Conservation (phyloP, 2,888 invertebrate genomes). For the Calameuta filiformis region DNA sequence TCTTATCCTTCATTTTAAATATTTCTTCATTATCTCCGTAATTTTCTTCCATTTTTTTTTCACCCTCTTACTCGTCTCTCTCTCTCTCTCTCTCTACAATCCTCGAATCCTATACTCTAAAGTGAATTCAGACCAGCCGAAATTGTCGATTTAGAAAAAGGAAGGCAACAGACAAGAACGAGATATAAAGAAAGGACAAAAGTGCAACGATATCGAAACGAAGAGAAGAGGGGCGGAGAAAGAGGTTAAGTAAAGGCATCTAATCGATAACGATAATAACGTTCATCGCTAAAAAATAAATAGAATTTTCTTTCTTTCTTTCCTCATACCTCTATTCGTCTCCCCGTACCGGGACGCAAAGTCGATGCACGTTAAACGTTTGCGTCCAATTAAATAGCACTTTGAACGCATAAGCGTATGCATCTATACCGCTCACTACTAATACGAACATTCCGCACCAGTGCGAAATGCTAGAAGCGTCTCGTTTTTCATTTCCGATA, state of each 20-base stretch:
- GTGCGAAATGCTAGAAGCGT: slow-evolving; percentile 38
- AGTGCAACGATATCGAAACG: slow-evolving; percentile 22
- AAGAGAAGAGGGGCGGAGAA: slow-evolving; percentile 21
- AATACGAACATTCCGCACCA: slow-evolving; percentile 44
- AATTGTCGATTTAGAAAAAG: slow-evolving; percentile 53
- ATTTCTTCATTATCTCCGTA: background rate
- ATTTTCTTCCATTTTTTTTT: slow-evolving; percentile 2
- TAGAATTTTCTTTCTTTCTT: slow-evolving; percentile 45
- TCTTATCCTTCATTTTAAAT: background rate
- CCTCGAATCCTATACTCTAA: slow-evolving; percentile 53
- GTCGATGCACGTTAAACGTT: slow-evolving; percentile 30
- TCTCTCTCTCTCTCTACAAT: slow-evolving; percentile 7
- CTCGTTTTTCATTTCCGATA: slow-evolving; percentile 17
- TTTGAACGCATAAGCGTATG: slow-evolving; percentile 20
- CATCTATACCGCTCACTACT: slow-evolving; percentile 5
- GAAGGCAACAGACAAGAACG: slow-evolving; percentile 30
- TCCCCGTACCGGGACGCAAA: background rate
- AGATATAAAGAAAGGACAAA: slow-evolving; percentile 36
- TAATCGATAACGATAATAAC: slow-evolving; percentile 48
- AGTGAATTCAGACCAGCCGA: slow-evolving; percentile 64
- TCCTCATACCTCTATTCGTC: slow-evolving; percentile 1
- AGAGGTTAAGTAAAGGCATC: slow-evolving; percentile 35
- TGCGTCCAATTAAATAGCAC: slow-evolving; percentile 51
- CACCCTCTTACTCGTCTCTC: slow-evolving; percentile 5
- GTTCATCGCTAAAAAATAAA: slow-evolving; percentile 58